Conservation (phyloP, 1,140 invertebrate genomes). For the Anoplolepis gracilipes region DNA sequence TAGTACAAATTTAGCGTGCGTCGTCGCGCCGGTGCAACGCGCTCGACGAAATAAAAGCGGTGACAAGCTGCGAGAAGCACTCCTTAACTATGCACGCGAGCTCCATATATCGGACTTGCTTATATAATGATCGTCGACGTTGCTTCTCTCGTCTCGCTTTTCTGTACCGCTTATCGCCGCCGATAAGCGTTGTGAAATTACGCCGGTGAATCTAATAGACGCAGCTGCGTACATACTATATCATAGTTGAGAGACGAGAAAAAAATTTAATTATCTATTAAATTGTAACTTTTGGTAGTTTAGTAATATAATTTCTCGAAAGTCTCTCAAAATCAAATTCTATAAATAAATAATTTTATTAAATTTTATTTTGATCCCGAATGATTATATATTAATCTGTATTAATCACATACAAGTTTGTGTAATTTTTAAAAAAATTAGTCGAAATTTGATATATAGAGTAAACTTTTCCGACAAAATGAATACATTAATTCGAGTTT, state of each 20-base stretch:
- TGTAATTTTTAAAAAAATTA: background rate
- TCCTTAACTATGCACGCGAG: slow-evolving; percentile 50
- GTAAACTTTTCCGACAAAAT: background rate
- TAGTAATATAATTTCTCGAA: background rate
- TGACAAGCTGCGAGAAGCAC: slow-evolving; percentile 45
- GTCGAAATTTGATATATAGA: background rate
- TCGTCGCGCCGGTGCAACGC: slow-evolving; percentile 37
- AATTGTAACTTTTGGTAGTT: background rate
- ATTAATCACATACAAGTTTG: too few relatives aligned
- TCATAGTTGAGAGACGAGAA: background rate
- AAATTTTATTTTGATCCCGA: background rate
- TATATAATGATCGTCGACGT: slow-evolving; percentile 55
- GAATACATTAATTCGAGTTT: background rate
- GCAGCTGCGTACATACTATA: background rate
- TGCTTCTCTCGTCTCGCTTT: slow-evolving; percentile 50
- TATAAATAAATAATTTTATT: background rate
- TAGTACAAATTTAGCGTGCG: slow-evolving; percentile 61
- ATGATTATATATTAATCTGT: too few relatives aligned
- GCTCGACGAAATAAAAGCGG: slow-evolving; percentile 58
- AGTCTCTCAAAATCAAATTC: background rate
- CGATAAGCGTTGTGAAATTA: slow-evolving; percentile 63
- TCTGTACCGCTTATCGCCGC: slow-evolving; percentile 5
- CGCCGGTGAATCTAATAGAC: slow-evolving; percentile 1
- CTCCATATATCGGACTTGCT: slow-evolving; percentile 46
- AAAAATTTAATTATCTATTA: background rate